Conservation (phyloP, 2,113 vertebrate genomes). For the Poeciliopsis turrubarensis region DNA sequence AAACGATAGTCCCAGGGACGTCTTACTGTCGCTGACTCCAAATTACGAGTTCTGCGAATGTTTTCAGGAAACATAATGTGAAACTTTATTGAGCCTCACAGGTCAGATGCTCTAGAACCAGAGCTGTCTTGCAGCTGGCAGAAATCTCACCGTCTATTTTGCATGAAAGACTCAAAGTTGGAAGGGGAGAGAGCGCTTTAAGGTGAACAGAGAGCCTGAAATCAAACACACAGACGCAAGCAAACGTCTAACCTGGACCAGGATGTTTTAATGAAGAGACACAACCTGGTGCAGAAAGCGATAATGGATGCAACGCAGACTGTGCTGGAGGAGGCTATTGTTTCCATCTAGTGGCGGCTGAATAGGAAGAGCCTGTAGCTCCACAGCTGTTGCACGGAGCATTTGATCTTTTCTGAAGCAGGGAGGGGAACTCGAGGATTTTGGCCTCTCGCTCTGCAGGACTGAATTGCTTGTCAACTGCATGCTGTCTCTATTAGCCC, state of each 20-base stretch:
- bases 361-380: constrained; percentile 58
- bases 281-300: constrained; percentile 29
- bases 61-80: constrained; percentile 46
- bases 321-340: constrained; percentile 54
- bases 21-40: constrained; percentile 62
- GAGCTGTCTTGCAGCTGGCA: constrained; percentile 37
- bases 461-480: constrained; percentile 72
- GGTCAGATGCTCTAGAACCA: constrained; percentile 38
- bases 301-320: constrained; percentile 16
- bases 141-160: constrained; percentile 12
- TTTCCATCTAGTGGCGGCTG: constrained; percentile 84
- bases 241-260: constrained; percentile 7
- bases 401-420: constrained; percentile 71
- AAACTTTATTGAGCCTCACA: constrained; percentile 49
- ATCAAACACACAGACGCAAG: constrained; percentile 7
- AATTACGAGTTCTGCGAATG: constrained; percentile 47
- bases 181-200: constrained; percentile 5
- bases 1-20: constrained; percentile 57
- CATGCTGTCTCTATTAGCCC: constrained; percentile 66
- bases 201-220: not conserved
- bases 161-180: constrained; percentile 14
- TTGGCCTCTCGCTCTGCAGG: constrained; percentile 66
- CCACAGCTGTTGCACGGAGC: constrained; percentile 64
- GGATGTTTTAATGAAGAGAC: constrained; percentile 17
- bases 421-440: constrained; percentile 72